Evolutionary conservation across 2,113 vertebrate species (phyloP).

Genomic region (Struthio camelus): DNA sequence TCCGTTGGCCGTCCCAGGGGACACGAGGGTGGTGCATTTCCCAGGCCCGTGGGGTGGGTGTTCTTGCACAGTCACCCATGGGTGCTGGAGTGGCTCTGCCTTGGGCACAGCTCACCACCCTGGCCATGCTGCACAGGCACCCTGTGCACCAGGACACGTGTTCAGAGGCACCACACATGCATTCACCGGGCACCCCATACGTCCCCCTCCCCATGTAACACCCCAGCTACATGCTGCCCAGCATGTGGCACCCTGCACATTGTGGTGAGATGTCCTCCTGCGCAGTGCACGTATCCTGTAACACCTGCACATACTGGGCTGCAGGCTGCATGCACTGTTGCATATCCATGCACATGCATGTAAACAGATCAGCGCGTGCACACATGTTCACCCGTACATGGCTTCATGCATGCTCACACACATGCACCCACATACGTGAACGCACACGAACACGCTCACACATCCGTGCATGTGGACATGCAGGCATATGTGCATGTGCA

Average conservation of each 20-base stretch:
- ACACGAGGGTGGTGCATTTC: too few species aligned
- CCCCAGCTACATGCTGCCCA: fast-evolving
- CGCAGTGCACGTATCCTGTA: not conserved
- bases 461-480: fast-evolving
- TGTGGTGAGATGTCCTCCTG: not conserved
- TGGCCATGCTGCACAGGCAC: too few species aligned
- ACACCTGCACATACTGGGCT: fast-evolving
- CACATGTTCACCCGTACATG: fast-evolving
- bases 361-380: fast-evolving
- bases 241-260: fast-evolving
- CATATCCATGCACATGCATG: fast-evolving
- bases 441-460: not conserved
- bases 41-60: too few species aligned
- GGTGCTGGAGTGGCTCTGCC: too few species aligned
- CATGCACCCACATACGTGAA: fast-evolving
- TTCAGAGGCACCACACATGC: too few species aligned
- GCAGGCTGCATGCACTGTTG: fast-evolving
- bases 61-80: too few species aligned
- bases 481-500: not conserved
- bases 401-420: fast-evolving
- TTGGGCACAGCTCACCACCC: too few species aligned
- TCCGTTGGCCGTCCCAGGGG: too few species aligned
- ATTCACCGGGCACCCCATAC: fast-evolving
- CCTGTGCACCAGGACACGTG: too few species aligned
- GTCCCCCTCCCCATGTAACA: fast-evolving